Percentiles rank a stretch among this genome's conserved stretches.
Conservation (phyloP, 2,888 invertebrate genomes). For the Ennomos erosarius region DNA sequence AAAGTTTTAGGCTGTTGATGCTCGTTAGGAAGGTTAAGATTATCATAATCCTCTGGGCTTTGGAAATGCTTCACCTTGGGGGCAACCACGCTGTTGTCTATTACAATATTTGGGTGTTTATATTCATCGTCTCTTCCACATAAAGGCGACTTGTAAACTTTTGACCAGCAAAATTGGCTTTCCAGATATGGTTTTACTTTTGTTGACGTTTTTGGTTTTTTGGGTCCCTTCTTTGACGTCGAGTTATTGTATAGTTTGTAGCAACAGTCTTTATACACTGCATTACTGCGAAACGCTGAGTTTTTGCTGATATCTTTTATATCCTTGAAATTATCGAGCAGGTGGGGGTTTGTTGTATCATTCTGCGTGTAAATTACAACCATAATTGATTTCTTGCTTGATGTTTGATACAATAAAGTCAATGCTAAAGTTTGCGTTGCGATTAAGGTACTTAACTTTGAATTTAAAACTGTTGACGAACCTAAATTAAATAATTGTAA, state of each 20-base stretch:
- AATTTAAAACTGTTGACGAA: slow-evolving; percentile 3
- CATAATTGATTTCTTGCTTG: slow-evolving; percentile 17
- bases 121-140: slow-evolving; percentile 36
- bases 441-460: not conserved
- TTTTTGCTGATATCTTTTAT: slow-evolving; percentile 46
- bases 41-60: slow-evolving; percentile 12
- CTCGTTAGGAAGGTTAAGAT: slow-evolving; percentile 15
- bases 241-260: slow-evolving; percentile 42
- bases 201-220: slow-evolving; percentile 26
- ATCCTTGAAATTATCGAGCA: slow-evolving; percentile 38
- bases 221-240: slow-evolving; percentile 12
- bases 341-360: slow-evolving; percentile 2
- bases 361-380: slow-evolving; percentile 31
- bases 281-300: slow-evolving; percentile 50
- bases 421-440: not conserved
- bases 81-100: slow-evolving; percentile 22
- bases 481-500: no score
- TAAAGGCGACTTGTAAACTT: slow-evolving; percentile 59
- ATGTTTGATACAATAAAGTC: not conserved
- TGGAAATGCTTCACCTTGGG: slow-evolving; percentile 4
- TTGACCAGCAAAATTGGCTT: slow-evolving; percentile 57
- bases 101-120: slow-evolving; percentile 33
- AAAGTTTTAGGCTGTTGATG: slow-evolving; percentile 30
- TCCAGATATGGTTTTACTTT: slow-evolving; percentile 31
- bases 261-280: slow-evolving; percentile 68